Conservation (phyloP, 2,888 invertebrate species). For the Amiota minor region DNA sequence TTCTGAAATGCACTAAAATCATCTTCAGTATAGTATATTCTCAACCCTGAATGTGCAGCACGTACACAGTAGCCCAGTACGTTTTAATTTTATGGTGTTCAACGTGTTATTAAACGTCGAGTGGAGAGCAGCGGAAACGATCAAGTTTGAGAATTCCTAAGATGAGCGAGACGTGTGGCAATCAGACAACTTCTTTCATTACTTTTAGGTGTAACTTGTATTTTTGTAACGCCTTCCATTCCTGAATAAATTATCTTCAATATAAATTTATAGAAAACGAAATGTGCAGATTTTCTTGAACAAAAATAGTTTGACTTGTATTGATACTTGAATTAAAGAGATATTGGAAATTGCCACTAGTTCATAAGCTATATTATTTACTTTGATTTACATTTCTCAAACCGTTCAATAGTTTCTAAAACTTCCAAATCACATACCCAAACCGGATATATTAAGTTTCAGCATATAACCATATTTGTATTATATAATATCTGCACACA, state of each 20-base stretch:
- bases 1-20: conserved; percentile 1
- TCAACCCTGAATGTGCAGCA: conserved; percentile 1
- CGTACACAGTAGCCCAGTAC: conserved; percentile 18
- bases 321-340: no score
- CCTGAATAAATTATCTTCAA: conserved; percentile 14
- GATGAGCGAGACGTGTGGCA: conserved; percentile 11
- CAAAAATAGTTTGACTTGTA: no score
- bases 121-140: conserved; percentile 15
- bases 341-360: no score
- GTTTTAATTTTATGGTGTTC: conserved; percentile 18
- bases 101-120: conserved; percentile 9
- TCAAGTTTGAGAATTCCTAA: not conserved
- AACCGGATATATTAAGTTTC: no score
- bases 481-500: no score
- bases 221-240: conserved; percentile 13
- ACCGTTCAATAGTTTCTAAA: no score
- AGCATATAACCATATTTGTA: no score
- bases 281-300: no score
- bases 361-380: no score
- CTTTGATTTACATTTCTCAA: no score
- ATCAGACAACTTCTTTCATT: conserved; percentile 11
- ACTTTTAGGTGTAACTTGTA: conserved; percentile 15
- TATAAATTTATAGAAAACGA: conserved; percentile 18
- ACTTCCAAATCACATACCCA: no score
- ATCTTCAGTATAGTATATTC: not conserved